These are phyloP conservation scores for Neosilurus hyrtlii DNA, from an alignment of 2,797 vertebrate genomes.

Conservation along the genomic window DNA sequence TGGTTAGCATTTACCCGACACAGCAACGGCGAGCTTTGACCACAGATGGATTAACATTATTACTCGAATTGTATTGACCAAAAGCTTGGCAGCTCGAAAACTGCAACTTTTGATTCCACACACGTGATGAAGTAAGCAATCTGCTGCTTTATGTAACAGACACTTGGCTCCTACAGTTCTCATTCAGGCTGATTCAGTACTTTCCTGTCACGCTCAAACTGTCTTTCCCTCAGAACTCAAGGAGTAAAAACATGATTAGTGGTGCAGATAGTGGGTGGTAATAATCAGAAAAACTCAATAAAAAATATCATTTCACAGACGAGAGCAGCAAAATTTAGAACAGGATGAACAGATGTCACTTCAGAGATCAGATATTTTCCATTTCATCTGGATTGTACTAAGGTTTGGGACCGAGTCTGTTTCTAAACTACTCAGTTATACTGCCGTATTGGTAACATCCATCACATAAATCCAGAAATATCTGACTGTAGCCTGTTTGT, in stretches of 20 bases:
- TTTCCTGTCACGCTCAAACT: constrained; percentile 9
- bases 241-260: constrained; percentile 47
- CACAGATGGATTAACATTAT: not conserved
- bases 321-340: not conserved
- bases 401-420: not conserved
- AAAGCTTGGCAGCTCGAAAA: not conserved
- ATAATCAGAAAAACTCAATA: not conserved
- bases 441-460: no score
- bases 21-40: not conserved
- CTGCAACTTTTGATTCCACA: not conserved
- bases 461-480: not conserved
- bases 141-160: constrained; percentile 50
- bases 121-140: constrained; percentile 30
- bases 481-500: not conserved
- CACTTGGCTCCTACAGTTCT: constrained; percentile 18
- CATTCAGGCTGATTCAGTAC: not conserved
- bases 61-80: not conserved
- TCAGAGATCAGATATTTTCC: not conserved
- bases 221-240: constrained; percentile 24
- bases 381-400: not conserved
- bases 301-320: constrained; percentile 52
- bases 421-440: no score
- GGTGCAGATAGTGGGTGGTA: constrained; percentile 31
- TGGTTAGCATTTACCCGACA: not conserved
- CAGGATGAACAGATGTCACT: not conserved